These are phyloP conservation scores for Nasonia longicornis DNA, from an alignment of 1,140 invertebrate genomes.

Conservation along the genomic window DNA sequence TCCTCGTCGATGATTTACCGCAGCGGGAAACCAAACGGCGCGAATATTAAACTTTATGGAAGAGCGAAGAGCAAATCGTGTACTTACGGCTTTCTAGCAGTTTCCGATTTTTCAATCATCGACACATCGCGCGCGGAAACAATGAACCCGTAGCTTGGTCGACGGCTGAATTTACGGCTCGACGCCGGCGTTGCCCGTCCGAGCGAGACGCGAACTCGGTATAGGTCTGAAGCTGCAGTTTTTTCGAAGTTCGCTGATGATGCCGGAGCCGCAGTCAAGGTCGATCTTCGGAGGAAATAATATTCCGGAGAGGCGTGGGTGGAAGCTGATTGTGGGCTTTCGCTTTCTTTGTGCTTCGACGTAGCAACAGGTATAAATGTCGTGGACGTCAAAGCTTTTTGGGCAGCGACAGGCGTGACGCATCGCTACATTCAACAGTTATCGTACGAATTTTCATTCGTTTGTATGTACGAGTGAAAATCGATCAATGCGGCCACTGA, in stretches of 20 bases:
- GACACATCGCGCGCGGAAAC: constrained; percentile 8
- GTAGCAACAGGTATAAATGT: neutral
- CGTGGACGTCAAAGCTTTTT: neutral
- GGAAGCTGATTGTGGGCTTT: neutral
- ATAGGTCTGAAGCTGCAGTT: neutral
- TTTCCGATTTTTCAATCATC: constrained; percentile 32
- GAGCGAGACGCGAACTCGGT: neutral
- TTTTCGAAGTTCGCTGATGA: neutral
- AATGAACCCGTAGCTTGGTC: constrained; percentile 3
- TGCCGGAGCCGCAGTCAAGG: neutral
- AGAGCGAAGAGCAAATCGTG: neutral
- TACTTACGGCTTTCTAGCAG: neutral
- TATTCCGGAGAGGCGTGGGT: neutral
- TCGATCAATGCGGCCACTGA: no score
- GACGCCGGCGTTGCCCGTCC: neutral
- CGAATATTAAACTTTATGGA: no score
- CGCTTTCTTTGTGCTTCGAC: neutral
- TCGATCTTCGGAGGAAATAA: neutral
- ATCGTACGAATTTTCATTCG: no score
- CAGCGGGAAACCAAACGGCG: no score
- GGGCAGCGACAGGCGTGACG: neutral
- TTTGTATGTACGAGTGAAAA: no score
- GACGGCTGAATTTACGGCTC: neutral
- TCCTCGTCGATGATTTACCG: no score
- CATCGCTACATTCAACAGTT: neutral